A percentile compares a stretch with the other conserved stretches of the same genome.
These are phyloP conservation scores for Piliocolobus tephrosceles DNA, from an alignment of 2,113 vertebrate genomes.

Conservation along the genomic window DNA sequence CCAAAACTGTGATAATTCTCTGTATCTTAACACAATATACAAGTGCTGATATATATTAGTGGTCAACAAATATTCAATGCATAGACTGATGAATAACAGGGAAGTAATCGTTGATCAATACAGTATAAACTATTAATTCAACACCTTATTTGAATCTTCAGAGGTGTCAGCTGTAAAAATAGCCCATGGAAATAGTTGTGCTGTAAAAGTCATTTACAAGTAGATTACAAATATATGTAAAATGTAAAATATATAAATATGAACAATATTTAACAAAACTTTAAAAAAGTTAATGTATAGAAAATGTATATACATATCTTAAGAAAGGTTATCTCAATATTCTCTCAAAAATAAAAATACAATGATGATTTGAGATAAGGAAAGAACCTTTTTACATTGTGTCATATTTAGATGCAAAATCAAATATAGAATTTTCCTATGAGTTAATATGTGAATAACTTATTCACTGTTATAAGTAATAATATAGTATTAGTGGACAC, in stretches of 20 bases:
- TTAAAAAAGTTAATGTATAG: neutral
- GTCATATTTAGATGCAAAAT: neutral
- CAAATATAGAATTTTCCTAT: neutral
- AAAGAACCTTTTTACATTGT: neutral
- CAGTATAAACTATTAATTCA: neutral
- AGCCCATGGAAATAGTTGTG: neutral
- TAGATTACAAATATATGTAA: neutral
- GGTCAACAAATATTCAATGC: neutral
- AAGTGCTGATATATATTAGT: neutral
- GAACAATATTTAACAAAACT: neutral
- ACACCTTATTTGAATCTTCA: neutral
- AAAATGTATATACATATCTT: neutral
- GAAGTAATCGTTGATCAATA: neutral
- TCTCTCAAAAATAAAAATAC: neutral
- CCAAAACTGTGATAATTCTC: neutral
- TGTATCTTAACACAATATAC: neutral
- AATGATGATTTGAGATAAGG: neutral
- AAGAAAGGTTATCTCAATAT: neutral
- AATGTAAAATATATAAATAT: neutral
- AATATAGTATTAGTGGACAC: neutral
- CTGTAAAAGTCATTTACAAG: neutral
- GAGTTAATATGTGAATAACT: neutral
- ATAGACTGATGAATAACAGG: neutral
- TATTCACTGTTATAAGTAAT: neutral
- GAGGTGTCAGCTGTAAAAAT: neutral